phyloP scores from a whole-genome alignment of 2,113 vertebrate species.

The Crocuta crocuta region DNA sequence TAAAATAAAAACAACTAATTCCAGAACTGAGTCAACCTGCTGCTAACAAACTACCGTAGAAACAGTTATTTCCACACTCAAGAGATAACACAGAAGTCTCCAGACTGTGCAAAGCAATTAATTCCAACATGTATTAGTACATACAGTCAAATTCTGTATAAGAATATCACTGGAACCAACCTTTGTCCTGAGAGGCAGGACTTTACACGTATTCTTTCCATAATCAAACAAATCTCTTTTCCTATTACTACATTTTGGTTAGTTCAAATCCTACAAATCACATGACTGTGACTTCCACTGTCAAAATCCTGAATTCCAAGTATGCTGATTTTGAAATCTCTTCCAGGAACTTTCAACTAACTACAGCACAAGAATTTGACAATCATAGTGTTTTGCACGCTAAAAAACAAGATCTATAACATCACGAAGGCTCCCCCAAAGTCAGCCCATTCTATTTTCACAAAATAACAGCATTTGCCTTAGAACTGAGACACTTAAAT shows the following conservation, averaged over 20 bases:
- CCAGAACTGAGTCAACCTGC: neutral
- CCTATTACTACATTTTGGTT: neutral
- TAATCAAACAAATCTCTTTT: neutral
- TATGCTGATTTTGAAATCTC: neutral
- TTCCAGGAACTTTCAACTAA: constrained; percentile 22
- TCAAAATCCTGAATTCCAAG: neutral
- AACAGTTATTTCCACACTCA: neutral
- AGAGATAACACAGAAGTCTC: neutral
- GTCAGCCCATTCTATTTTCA: neutral
- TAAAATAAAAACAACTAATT: neutral
- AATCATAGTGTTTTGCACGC: neutral
- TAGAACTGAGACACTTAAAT: constrained; percentile 43
- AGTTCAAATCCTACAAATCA: neutral
- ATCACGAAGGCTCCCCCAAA: neutral
- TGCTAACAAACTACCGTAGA: neutral
- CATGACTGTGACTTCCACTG: neutral
- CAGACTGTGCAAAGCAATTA: neutral
- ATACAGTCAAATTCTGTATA: neutral
- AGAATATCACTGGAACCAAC: neutral
- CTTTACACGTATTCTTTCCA: neutral
- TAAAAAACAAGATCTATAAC: neutral
- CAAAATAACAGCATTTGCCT: constrained; percentile 49
- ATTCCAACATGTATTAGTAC: neutral
- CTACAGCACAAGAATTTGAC: neutral
- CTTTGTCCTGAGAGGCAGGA: neutral